Conservation (phyloP, 2,113 vertebrate species). For the Cyrtonyx montezumae region DNA sequence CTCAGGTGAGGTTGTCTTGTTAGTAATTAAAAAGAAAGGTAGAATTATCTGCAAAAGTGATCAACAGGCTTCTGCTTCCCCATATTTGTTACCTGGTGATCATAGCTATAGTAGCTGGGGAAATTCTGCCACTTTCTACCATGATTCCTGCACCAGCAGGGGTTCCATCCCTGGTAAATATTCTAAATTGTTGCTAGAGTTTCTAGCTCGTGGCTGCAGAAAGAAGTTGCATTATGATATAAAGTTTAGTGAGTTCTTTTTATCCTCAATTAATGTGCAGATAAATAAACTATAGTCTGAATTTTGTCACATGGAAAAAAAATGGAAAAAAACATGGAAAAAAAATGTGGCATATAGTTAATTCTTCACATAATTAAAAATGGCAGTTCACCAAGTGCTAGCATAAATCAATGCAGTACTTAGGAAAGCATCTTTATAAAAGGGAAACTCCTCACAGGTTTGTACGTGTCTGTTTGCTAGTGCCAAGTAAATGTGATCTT, state of each 20-base stretch:
- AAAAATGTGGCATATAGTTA: neutral
- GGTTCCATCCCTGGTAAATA: neutral
- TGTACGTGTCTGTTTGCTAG: neutral
- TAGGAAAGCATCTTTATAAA: neutral
- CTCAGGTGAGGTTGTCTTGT: neutral
- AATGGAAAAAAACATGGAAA: neutral
- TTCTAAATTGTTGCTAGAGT: neutral
- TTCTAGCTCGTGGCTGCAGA: neutral
- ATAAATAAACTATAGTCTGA: neutral
- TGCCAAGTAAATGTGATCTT: neutral
- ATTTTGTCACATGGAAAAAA: neutral
- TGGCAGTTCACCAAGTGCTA: neutral
- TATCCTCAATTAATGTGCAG: neutral
- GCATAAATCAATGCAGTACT: neutral
- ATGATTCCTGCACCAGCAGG: neutral
- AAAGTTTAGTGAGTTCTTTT: neutral
- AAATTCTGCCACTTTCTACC: neutral
- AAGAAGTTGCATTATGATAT: neutral
- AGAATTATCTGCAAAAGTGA: neutral
- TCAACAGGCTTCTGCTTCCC: neutral
- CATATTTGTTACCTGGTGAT: neutral
- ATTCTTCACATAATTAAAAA: neutral
- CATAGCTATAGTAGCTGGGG: neutral
- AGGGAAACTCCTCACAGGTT: neutral
- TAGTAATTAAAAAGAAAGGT: neutral